These are phyloP conservation scores for Cyprinodon diabolis DNA, from an alignment of 2,797 vertebrate genomes.

Conservation along the genomic window DNA sequence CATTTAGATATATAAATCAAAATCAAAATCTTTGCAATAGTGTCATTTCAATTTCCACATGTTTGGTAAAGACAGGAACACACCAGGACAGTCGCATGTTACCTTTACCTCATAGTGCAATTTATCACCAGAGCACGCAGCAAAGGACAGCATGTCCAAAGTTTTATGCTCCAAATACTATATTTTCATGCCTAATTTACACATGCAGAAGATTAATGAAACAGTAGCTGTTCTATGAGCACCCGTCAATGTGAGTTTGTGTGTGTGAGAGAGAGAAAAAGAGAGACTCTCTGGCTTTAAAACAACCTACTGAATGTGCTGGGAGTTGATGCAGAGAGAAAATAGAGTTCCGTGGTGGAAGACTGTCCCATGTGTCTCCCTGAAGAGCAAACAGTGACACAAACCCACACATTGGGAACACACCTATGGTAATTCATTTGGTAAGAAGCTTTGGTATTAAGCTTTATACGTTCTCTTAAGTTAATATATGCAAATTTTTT, in stretches of 20 bases:
- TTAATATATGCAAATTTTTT: conserved; percentile 31
- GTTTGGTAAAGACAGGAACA: conserved; percentile 35
- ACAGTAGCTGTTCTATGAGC: conserved; percentile 53
- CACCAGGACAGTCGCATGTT: conserved; percentile 44
- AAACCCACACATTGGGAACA: neutral
- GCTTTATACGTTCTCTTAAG: conserved; percentile 13
- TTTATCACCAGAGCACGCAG: conserved; percentile 50
- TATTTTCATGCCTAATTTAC: conserved; percentile 73
- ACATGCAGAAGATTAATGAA: conserved; percentile 77
- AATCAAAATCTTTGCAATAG: neutral
- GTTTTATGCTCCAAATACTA: conserved; percentile 68
- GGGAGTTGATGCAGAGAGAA: conserved; percentile 65
- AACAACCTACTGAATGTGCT: conserved; percentile 50
- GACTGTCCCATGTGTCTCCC: conserved; percentile 67
- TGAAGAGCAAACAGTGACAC: conserved; percentile 25
- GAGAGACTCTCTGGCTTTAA: conserved; percentile 44
- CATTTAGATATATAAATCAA: neutral
- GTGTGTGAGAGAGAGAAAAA: conserved; percentile 1
- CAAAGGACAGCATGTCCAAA: conserved; percentile 54
- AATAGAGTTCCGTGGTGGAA: conserved; percentile 54
- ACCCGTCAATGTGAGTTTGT: conserved; percentile 17
- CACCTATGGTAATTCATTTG: conserved; percentile 4
- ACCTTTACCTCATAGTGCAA: conserved; percentile 50
- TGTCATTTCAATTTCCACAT: conserved; percentile 30
- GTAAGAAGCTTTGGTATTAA: conserved; percentile 23